Evolutionary conservation across 2,888 invertebrate genomes (phyloP).

Genomic region (Coleophora flavipennella): DNA sequence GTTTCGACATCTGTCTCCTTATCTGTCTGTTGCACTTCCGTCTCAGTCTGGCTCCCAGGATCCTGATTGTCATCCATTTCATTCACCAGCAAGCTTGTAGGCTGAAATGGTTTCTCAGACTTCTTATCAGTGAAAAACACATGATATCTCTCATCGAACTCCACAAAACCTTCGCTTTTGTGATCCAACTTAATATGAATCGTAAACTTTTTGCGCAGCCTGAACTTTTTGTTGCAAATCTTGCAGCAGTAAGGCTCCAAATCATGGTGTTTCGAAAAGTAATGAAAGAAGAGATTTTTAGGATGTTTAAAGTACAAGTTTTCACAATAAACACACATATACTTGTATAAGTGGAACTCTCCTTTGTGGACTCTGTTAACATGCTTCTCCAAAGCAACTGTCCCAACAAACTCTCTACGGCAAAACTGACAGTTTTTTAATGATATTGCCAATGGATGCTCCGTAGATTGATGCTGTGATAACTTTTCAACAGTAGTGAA

Average conservation of each 20-base stretch:
- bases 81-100: conserved; percentile 14
- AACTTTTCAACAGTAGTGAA: conserved; percentile 31
- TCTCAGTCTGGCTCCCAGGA: background rate
- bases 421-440: conserved; percentile 40
- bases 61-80: conserved; percentile 3
- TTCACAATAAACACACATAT: conserved; percentile 40
- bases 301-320: conserved; percentile 43
- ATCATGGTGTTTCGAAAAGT: conserved; percentile 37
- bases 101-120: conserved; percentile 34
- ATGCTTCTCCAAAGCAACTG: conserved; percentile 34
- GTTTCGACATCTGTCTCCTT: background rate
- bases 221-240: conserved; percentile 43
- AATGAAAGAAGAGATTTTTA: conserved; percentile 47
- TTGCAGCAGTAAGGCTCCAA: conserved; percentile 47
- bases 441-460: conserved; percentile 31
- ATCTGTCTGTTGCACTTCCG: conserved; percentile 1
- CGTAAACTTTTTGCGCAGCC: conserved; percentile 42
- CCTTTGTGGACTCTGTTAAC: conserved; percentile 32
- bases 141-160: conserved; percentile 50
- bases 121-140: conserved; percentile 49
- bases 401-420: conserved; percentile 38
- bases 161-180: conserved; percentile 44
- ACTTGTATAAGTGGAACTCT: conserved; percentile 44
- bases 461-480: conserved; percentile 30
- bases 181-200: conserved; percentile 54